Base-by-base conservation (phyloP, 1,140 invertebrate genomes). In the Drosophila eugracilis region DNA sequence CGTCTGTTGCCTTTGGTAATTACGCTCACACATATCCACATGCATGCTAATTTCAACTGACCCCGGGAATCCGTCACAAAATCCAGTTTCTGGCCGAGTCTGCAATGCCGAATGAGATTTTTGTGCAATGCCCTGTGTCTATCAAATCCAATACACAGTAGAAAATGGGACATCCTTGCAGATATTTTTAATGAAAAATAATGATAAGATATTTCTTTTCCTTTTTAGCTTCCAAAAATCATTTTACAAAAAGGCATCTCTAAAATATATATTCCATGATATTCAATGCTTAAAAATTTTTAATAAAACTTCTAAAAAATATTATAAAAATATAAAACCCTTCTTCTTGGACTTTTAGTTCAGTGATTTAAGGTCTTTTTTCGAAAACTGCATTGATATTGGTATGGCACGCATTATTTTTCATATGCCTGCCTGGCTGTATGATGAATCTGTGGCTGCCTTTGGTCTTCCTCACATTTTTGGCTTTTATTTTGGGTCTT, bases 21-120 rank as follows among this genome's bases (percentile, higher is more conserved):
- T 77, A 85, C 81, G 36, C 66, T 81, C 62, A 59, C 81, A 80
- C 83, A 88, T 74, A 76, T 60, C 58, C 44, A 69, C 81, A 77
- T 86, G 62, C 53, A 85, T 86, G 81, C 81, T 85, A 85, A 85
- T 85, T 77, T 81, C 30, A 22, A 14, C 41, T 24, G 17, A 24
- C 5, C 53, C 37, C 34, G 19, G 39, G 32, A 70, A 66, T 69
- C 34, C 26, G 28, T 36, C 7, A 12, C 28, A 15, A 22, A 45
- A 69, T 48, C 41, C 45, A 26, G 10, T 26, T 39, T 44, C 10
- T 22, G 15, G 17, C 12, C 10, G 10, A 26, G 28, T 48, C 70
- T 73, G 45, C 34, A 53, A 70, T 53, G 55, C 47, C 10, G 42
- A 55, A 77, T 74, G 73, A 73, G 50, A 80, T 80, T 86, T 85